Percentiles rank a stretch among this genome's conserved stretches.
Conservation (phyloP, 2,113 vertebrate species). For the Manacus vitellinus region DNA sequence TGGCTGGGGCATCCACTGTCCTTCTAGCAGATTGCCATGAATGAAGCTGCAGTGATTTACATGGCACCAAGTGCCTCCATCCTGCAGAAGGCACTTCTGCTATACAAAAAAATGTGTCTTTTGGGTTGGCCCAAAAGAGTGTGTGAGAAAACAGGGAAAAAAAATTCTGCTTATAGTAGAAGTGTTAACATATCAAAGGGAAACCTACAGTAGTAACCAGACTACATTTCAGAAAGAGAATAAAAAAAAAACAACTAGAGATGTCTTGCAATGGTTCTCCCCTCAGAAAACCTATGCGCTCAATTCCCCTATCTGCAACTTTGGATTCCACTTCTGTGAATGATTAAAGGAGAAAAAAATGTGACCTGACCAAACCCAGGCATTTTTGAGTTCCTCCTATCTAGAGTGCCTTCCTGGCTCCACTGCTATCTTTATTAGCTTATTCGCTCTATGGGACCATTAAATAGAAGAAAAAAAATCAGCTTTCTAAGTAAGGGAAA, state of each 20-base stretch:
- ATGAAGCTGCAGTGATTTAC: neutral
- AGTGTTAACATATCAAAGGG: neutral
- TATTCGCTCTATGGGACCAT: neutral
- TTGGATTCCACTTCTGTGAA: constrained; percentile 16
- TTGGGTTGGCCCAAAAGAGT: neutral
- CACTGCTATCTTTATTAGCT: constrained; percentile 39
- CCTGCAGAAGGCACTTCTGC: neutral
- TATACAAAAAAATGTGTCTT: rapidly evolving
- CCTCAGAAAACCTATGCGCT: neutral
- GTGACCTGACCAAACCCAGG: constrained; percentile 32
- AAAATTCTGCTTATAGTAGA: neutral
- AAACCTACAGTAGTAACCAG: neutral
- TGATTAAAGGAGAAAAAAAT: constrained; percentile 32
- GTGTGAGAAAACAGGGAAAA: neutral
- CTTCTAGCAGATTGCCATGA: neutral
- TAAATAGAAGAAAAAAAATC: neutral
- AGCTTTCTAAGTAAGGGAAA: neutral
- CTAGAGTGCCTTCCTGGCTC: constrained; percentile 12
- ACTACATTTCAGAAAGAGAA: neutral
- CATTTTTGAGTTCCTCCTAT: constrained; percentile 8
- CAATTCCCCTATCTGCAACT: neutral
- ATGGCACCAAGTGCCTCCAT: neutral
- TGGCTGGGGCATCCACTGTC: neutral
- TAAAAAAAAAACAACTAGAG: neutral
- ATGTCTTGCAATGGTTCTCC: neutral